Percentiles rank a stretch among this genome's conserved stretches.
Evolutionary conservation across 1,140 invertebrate species (phyloP).

Genomic region (Drosophila setifemur): DNA sequence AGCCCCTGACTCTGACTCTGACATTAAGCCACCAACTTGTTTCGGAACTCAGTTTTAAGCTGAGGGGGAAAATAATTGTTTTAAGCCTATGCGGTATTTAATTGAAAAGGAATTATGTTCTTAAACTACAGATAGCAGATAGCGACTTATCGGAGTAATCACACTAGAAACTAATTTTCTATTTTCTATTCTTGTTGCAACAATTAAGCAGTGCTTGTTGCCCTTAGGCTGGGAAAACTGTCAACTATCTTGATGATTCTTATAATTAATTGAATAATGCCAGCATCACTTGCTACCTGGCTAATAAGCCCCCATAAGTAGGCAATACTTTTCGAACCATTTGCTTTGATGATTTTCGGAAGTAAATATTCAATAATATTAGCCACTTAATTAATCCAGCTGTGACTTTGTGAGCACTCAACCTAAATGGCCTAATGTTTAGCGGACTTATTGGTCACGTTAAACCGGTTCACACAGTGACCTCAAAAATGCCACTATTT

Average conservation of each 20-base stretch:
- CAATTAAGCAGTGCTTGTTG: constrained; percentile 27
- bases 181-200: constrained; percentile 1
- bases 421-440: too few species aligned
- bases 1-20: not conserved
- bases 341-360: constrained; percentile 17
- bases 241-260: not conserved
- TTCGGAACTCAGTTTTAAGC: not conserved
- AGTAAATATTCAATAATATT: not conserved
- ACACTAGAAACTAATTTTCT: not conserved
- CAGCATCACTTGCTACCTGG: constrained; percentile 12
- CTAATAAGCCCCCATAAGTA: not conserved
- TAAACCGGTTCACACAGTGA: not conserved
- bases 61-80: not conserved
- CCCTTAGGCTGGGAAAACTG: constrained; percentile 9
- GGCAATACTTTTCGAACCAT: not conserved
- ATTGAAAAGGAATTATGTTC: constrained; percentile 56
- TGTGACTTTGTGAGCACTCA: too few species aligned
- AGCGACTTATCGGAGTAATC: too few species aligned
- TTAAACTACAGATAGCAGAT: too few species aligned
- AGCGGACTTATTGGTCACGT: constrained; percentile 10
- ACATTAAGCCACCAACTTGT: not conserved
- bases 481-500: constrained; percentile 19
- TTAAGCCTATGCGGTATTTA: constrained; percentile 37
- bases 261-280: constrained; percentile 31
- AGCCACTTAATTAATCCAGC: too few species aligned